Base-by-base conservation (phyloP, 2,797 vertebrate species). In the Hemitrygon akajei region DNA sequence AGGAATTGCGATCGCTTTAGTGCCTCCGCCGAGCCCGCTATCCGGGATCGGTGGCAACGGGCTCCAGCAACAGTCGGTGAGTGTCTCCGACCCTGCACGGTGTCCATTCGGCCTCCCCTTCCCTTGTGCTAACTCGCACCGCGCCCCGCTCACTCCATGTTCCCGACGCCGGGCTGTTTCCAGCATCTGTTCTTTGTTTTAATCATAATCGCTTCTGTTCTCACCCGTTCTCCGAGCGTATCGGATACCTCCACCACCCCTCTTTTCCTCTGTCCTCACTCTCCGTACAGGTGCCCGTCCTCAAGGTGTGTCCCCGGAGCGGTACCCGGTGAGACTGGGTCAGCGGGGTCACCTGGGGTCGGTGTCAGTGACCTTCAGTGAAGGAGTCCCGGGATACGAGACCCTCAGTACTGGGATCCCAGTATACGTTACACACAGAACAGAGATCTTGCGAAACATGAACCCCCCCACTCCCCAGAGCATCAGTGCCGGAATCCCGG, bases 111-210 rank as follows among this genome's bases (percentile, higher is more conserved):
- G 47, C 47, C 69, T 14, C 14, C 20, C 14, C 69, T 69, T 71
- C 14, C 69, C 93, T 95, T 94, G 95, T 92, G 79, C 93, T 94
- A 94, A 94, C 94, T 95, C 95, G 94, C 95, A 94, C 94, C 94
- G n/a, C 79, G 3, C 69, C 69, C 22, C 69, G 14, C 69, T 71
- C 69, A 0, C 11, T 71, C 27, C 75, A 0, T 7, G 7, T 60
- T 66, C 18, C 40, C 73, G 73, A 71, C 22, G 14, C 40, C 93
- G 6, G 9, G 47, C 93, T 47, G 20, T 76, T 40, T 66, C 82
- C 94, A 94, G 94, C 93, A 80, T 94, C 95, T 94, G 93, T 94
- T 95, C 95, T 95, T 69, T 89, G 60, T 69, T 89, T 69, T 56
- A 14, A 22, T 92, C 7, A 20, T 56, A 14, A 22, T 92, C 7